Evolutionary conservation across 2,888 invertebrate species (phyloP), one percentile per base, ranked within the genome.

Genomic region (Cryptocephalus primarius): DNA sequence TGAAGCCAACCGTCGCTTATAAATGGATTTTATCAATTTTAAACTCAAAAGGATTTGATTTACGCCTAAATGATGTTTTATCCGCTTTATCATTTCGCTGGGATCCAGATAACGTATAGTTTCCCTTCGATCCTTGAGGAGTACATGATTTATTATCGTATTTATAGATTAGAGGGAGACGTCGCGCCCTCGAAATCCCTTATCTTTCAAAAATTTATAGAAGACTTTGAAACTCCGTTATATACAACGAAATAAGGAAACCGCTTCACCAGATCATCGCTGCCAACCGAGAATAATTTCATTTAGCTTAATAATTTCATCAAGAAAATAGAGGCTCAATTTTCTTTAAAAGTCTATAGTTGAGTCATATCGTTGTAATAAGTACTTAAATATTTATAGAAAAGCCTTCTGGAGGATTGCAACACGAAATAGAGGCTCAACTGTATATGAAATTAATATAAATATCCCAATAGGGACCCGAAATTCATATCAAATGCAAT

Each of bases 11-110:
- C 70, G 67, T 66, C 66, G 59, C 63, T 67, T 69, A 68, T 70
- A 70, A 69, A 70, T 70, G 69, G 68, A 69, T 69, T 69, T 69
- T 69, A 69, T 69, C 69, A 69, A 69, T 69, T 69, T 69, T 62
- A 67, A 66, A 68, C 62, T 63, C 59, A 55, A 53, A 57, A 58
- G 59, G 59, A 56, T 59, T 59, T 63, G 65, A 66, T 65, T 64
- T 64, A 66, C 61, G 63, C 59, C 53, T 53, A 58, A 58, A 58
- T 55, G 55, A 55, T 53, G 55, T 47, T 52, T 54, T 54, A 53
- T 55, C 55, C 49, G 45, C 47, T 54, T 53, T 54, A 54, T 55
- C 52, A 46, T 54, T 49, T 50, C 36, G 12, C 46, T 41, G 44
- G 50, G 44, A 48, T 50, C 40, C 46, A 48, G 47, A 50, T 47